A percentile compares a stretch with the other conserved stretches of the same genome.
phyloP scores from a whole-genome alignment of 2,888 invertebrate genomes.

The Stegana nigrithorax region DNA sequence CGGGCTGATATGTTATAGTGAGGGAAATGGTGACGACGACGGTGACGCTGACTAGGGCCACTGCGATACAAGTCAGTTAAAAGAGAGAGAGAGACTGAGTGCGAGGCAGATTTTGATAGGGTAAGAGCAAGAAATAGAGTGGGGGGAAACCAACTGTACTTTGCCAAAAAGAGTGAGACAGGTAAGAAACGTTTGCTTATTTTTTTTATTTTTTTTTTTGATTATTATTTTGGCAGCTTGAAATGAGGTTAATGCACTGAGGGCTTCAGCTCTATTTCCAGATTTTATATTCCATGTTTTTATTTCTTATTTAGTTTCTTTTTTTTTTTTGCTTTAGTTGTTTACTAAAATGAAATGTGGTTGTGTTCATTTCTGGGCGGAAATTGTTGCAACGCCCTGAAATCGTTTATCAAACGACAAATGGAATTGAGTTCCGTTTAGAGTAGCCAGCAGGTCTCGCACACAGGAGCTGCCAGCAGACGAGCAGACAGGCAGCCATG shows the following conservation, averaged over 20 bases:
- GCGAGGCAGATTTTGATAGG: too few relatives aligned
- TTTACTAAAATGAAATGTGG: constrained; percentile 15
- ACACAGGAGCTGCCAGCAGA: neutral
- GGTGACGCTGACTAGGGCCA: constrained; percentile 25
- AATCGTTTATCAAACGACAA: constrained; percentile 64
- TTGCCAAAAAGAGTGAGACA: constrained; percentile 3
- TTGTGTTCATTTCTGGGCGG: constrained; percentile 54
- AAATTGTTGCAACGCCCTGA: constrained; percentile 63
- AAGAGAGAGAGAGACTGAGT: too few relatives aligned
- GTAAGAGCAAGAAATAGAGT: neutral
- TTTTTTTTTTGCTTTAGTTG: constrained; percentile 33
- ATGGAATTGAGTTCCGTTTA: constrained; percentile 59
- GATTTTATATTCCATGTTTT: neutral
- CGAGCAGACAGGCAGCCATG: constrained; percentile 2
- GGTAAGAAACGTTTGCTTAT: neutral
- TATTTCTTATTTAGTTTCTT: constrained; percentile 21
- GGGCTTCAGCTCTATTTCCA: neutral
- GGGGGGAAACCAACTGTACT: neutral
- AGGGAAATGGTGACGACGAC: constrained; percentile 48
- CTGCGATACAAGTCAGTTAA: too few relatives aligned
- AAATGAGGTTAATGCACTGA: constrained; percentile 61
- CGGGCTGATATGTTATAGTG: too few relatives aligned
- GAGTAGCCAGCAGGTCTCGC: neutral
- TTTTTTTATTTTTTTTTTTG: constrained; percentile 15
- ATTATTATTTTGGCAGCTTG: constrained; percentile 37